Percentiles rank a stretch among this genome's conserved stretches.
Evolutionary conservation across 2,888 invertebrate genomes (phyloP).

Genomic region (Plagiodera versicolora): DNA sequence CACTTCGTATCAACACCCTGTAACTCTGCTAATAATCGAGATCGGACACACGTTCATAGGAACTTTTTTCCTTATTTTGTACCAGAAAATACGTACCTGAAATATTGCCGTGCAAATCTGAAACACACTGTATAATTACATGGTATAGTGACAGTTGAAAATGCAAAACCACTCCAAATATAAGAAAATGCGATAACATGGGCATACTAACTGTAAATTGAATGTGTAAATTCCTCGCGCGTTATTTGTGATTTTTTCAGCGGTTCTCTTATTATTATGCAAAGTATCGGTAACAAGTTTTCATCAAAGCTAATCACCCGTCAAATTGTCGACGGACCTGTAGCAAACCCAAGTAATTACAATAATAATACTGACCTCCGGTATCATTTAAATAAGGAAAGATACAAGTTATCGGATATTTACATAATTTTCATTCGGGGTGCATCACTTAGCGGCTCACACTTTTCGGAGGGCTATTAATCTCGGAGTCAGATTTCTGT

Average conservation of each 20-base stretch:
- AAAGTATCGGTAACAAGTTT: background rate
- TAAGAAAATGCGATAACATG: background rate
- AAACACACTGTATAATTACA: too few species aligned
- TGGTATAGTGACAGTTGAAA: too few species aligned
- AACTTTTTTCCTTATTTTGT: too few species aligned
- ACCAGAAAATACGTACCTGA: too few species aligned
- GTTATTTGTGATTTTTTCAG: background rate
- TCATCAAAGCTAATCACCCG: background rate
- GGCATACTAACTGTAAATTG: background rate
- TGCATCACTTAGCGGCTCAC: conserved; percentile 28
- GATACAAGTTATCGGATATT: conserved; percentile 31
- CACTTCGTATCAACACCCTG: too few species aligned
- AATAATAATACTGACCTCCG: conserved; percentile 43
- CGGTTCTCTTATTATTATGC: conserved; percentile 1
- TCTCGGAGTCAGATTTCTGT: conserved; percentile 37
- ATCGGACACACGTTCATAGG: too few species aligned
- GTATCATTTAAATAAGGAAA: conserved; percentile 45
- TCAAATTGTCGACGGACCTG: conserved; percentile 8
- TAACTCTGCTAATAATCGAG: too few species aligned
- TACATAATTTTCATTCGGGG: conserved; percentile 35
- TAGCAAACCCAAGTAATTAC: conserved; percentile 38
- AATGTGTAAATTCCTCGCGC: background rate
- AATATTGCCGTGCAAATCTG: too few species aligned
- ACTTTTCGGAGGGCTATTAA: conserved; percentile 33
- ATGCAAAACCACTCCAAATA: too few species aligned